Conservation (phyloP, 1,140 invertebrate genomes). For the Cecropterus lyciades region DNA sequence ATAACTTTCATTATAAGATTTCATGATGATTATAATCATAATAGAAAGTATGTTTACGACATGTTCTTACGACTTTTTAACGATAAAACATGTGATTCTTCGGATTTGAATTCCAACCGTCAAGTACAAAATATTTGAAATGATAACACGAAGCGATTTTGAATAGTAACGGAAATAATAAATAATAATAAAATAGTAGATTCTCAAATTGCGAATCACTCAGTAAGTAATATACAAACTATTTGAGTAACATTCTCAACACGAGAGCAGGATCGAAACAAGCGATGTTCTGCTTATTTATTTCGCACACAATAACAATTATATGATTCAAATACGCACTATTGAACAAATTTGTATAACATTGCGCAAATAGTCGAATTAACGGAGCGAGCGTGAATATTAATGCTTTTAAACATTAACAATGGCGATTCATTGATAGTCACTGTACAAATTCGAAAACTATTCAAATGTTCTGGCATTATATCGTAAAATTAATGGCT, state of each 20-base stretch:
- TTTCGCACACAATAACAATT: slow-evolving; percentile 1
- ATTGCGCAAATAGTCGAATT: slow-evolving; percentile 2
- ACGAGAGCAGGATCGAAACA: not conserved
- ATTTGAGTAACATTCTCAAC: not conserved
- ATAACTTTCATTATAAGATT: too few relatives aligned
- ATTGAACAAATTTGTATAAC: slow-evolving; percentile 5
- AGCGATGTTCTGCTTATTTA: slow-evolving; percentile 3
- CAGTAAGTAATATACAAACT: not conserved
- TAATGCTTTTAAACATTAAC: slow-evolving; percentile 17
- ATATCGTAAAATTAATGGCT: not conserved
- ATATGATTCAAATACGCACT: slow-evolving; percentile 3
- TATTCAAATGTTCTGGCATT: not conserved
- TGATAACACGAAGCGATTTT: too few relatives aligned
- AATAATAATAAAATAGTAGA: too few relatives aligned
- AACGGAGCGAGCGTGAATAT: slow-evolving; percentile 3
- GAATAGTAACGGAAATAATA: too few relatives aligned
- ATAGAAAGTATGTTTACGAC: too few relatives aligned
- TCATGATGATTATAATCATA: too few relatives aligned
- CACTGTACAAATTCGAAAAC: slow-evolving; percentile 2
- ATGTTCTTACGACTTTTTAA: too few relatives aligned
- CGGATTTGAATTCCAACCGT: too few relatives aligned
- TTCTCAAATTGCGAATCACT: too few relatives aligned
- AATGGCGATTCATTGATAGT: slow-evolving; percentile 1
- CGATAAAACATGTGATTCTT: too few relatives aligned
- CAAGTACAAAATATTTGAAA: too few relatives aligned